Evolutionary conservation across 1,140 invertebrate genomes (phyloP).

Genomic region (Drosophila carrolli): DNA sequence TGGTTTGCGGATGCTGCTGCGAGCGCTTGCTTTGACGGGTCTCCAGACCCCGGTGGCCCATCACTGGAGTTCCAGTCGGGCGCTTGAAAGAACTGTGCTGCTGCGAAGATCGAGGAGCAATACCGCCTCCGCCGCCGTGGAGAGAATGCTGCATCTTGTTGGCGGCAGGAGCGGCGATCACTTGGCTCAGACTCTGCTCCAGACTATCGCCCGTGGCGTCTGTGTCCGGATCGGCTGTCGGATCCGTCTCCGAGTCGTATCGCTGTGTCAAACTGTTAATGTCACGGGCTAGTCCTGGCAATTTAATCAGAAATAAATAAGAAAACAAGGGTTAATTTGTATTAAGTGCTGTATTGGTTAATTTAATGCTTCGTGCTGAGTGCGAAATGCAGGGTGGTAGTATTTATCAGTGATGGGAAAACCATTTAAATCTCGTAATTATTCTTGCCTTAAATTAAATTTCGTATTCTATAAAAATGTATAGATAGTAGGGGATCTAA

Average conservation of each 20-base stretch:
- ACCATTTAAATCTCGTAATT: neutral
- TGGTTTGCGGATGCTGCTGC: constrained; percentile 81
- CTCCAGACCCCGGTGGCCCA: constrained; percentile 85
- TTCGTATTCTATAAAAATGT: neutral
- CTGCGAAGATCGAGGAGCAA: constrained; percentile 68
- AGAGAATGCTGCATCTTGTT: constrained; percentile 80
- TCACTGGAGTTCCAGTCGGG: constrained; percentile 85
- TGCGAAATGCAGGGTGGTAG: constrained; percentile 35
- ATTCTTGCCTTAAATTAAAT: too few relatives aligned
- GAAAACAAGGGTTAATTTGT: constrained; percentile 1
- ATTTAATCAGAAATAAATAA: constrained; percentile 8
- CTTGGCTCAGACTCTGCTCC: constrained; percentile 55
- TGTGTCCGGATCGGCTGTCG: constrained; percentile 88
- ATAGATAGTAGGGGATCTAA: too few relatives aligned
- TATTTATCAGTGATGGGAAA: constrained; percentile 14
- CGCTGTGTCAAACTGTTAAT: constrained; percentile 78
- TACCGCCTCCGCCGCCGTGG: constrained; percentile 65
- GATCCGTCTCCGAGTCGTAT: constrained; percentile 87
- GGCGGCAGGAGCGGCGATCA: constrained; percentile 29
- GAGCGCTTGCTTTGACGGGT: constrained; percentile 87
- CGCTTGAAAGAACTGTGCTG: constrained; percentile 86
- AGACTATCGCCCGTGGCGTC: constrained; percentile 85
- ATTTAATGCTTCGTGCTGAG: constrained; percentile 57
- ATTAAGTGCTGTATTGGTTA: neutral
- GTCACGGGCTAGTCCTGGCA: constrained; percentile 73